Evolutionary conservation across 2,113 vertebrate species (phyloP).

Genomic region (Mohoua ochrocephala): DNA sequence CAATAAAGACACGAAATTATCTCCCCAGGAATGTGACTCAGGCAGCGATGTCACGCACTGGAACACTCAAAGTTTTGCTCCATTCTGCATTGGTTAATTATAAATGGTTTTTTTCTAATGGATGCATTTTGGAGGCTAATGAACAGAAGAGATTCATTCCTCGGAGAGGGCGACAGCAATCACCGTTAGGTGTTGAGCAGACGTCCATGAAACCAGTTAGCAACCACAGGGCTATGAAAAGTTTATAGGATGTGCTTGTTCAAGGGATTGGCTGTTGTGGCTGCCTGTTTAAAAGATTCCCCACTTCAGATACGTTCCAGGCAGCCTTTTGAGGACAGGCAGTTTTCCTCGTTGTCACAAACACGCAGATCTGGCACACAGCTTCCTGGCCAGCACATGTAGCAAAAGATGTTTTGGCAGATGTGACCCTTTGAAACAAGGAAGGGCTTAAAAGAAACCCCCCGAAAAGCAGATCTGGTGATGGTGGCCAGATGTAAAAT

Average conservation of each 20-base stretch:
- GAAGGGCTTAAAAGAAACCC: neutral
- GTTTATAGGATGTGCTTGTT: neutral
- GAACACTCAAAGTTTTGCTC: neutral
- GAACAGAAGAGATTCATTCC: neutral
- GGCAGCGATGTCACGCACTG: neutral
- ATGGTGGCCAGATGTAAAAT: neutral
- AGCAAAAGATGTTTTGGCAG: neutral
- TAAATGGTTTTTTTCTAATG: neutral
- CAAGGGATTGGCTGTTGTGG: neutral
- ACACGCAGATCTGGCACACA: neutral
- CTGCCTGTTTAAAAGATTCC: neutral
- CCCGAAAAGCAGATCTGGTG: neutral
- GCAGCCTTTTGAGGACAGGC: neutral
- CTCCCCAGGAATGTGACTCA: neutral
- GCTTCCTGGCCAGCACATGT: neutral
- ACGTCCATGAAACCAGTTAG: neutral
- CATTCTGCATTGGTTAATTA: neutral
- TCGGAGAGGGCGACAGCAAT: neutral
- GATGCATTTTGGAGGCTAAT: neutral
- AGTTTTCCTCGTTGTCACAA: neutral
- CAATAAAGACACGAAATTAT: neutral
- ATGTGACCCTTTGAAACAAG: neutral
- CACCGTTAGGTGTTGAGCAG: neutral
- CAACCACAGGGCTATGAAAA: neutral
- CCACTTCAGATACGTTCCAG: neutral